Percentiles rank a stretch among this genome's conserved stretches.
Conservation (phyloP, 2,888 invertebrate species). For the Laspeyria flexula region DNA sequence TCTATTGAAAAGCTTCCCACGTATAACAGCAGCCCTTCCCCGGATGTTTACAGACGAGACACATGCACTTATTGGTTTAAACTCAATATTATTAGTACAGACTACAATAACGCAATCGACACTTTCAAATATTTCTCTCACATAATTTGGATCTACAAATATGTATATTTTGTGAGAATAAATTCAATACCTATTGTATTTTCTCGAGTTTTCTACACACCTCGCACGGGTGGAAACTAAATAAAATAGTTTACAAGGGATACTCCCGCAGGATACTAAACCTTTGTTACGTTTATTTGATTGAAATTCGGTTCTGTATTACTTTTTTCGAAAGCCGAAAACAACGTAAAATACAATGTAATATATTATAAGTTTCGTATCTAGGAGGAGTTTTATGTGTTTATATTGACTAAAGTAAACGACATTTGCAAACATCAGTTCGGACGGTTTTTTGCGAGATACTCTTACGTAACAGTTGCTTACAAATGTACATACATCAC, state of each 20-base stretch:
- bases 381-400: slow-evolving; percentile 4
- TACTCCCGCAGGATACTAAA: slow-evolving; percentile 56
- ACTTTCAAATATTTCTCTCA: neutral
- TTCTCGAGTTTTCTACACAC: slow-evolving; percentile 28
- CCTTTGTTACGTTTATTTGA: slow-evolving; percentile 60
- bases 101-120: neutral
- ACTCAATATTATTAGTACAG: slow-evolving; percentile 8
- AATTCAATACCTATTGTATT: slow-evolving; percentile 11
- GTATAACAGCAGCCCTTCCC: slow-evolving; percentile 23
- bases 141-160: neutral
- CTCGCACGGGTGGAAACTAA: slow-evolving; percentile 53
- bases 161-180: slow-evolving; percentile 7
- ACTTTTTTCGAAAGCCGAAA: slow-evolving; percentile 48
- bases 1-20: slow-evolving; percentile 30
- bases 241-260: slow-evolving; percentile 70
- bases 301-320: slow-evolving; percentile 49
- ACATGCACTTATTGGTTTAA: slow-evolving; percentile 25
- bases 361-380: slow-evolving; percentile 14
- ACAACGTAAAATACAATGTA: slow-evolving; percentile 44
- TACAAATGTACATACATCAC: slow-evolving; percentile 20
- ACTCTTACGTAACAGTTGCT: slow-evolving; percentile 19
- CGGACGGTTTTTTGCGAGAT: neutral
- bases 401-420: no score
- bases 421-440: no score
- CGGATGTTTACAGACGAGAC: slow-evolving; percentile 40